Conservation (phyloP, 2,113 vertebrate species). For the Lanius ludovicianus region DNA sequence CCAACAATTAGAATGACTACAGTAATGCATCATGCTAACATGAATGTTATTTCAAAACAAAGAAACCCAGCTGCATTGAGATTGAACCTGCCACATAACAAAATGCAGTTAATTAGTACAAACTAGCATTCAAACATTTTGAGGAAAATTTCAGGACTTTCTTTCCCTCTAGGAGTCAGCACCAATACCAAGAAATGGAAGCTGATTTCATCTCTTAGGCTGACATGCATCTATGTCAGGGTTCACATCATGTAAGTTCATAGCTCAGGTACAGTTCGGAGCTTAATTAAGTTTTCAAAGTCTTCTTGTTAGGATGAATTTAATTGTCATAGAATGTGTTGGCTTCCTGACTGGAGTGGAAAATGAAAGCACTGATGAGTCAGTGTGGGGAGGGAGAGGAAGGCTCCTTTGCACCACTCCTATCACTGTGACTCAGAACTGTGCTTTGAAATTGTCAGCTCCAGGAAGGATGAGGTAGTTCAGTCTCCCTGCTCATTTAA, state of each 20-base stretch:
- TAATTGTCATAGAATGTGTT: not conserved
- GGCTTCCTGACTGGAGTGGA: not conserved
- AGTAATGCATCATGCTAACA: not conserved
- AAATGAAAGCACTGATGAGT: conserved; percentile 16
- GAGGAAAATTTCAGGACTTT: not conserved
- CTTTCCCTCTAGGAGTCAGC: not conserved
- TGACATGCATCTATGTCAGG: not conserved
- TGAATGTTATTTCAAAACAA: not conserved
- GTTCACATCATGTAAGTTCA: not conserved
- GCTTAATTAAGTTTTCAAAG: not conserved
- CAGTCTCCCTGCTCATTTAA: not conserved
- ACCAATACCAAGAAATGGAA: not conserved
- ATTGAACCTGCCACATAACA: not conserved
- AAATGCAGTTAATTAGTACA: not conserved
- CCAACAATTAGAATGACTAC: not conserved
- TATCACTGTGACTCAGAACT: not conserved
- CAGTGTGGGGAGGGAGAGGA: not conserved
- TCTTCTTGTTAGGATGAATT: not conserved
- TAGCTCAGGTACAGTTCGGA: not conserved
- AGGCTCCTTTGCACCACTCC: not conserved
- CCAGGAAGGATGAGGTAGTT: not conserved
- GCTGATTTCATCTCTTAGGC: not conserved
- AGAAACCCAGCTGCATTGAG: not conserved
- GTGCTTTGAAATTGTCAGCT: not conserved
- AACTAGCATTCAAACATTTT: not conserved